Evolutionary conservation across 2,888 invertebrate species (phyloP).

Genomic region (Pachycephus smyrnensis): DNA sequence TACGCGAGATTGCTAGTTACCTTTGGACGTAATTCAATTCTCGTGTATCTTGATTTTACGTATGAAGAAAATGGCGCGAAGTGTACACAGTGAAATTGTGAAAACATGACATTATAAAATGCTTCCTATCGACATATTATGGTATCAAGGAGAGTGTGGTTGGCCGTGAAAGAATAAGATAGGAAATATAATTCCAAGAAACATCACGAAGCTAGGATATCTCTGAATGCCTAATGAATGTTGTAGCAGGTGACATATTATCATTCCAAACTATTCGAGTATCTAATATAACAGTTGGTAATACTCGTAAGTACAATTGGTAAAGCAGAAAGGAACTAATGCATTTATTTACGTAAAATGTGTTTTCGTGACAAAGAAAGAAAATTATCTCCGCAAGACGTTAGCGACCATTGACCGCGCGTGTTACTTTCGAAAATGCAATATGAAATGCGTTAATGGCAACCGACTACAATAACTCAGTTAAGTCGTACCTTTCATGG

Average conservation of each 20-base stretch:
- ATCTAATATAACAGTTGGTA: not conserved
- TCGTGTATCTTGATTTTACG: not conserved
- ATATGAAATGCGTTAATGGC: not conserved
- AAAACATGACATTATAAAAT: not conserved
- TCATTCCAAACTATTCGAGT: not conserved
- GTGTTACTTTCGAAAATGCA: not conserved
- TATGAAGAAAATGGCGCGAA: not conserved
- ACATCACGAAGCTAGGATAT: not conserved
- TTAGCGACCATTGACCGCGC: not conserved
- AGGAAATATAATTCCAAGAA: not conserved
- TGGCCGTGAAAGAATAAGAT: not conserved
- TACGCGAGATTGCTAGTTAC: not conserved
- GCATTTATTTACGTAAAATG: not conserved
- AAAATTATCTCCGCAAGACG: not conserved
- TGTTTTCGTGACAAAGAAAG: not conserved
- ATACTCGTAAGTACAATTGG: not conserved
- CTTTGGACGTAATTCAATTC: not conserved
- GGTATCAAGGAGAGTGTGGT: too few species aligned
- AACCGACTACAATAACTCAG: not conserved
- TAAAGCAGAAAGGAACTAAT: not conserved
- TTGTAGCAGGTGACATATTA: not conserved
- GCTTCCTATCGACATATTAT: not conserved
- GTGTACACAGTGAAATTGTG: not conserved
- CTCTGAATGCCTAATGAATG: not conserved
- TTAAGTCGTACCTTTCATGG: slow-evolving; percentile 1